These are phyloP conservation scores for Montipora foliosa DNA, from an alignment of 64 coral and sea anemone species.

Conservation along the genomic window DNA sequence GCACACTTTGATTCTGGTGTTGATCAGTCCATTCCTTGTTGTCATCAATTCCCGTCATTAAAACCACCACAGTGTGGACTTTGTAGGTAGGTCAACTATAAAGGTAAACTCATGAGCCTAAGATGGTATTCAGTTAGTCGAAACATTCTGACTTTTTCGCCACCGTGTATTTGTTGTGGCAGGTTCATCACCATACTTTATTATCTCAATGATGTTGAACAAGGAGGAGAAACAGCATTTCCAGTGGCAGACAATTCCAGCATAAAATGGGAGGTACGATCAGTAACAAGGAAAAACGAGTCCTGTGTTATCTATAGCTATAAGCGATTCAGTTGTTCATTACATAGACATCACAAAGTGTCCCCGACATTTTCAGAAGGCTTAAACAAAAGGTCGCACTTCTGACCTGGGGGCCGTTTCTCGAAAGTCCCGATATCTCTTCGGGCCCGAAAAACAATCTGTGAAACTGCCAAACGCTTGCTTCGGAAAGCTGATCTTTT, in stretches of 20 bases:
- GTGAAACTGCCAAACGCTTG: no score
- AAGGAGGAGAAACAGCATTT: conserved; percentile 66
- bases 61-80: conserved; percentile 45
- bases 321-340: no score
- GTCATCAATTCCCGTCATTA: conserved; percentile 49
- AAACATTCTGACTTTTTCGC: background rate
- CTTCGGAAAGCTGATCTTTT: no score
- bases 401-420: no score
- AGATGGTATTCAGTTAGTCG: background rate
- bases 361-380: no score
- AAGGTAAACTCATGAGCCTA: background rate
- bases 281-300: background rate
- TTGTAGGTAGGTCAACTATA: conserved; percentile 53
- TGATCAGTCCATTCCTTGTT: conserved; percentile 46
- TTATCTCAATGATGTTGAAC: conserved; percentile 67
- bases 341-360: no score
- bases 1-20: conserved; percentile 80
- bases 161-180: background rate
- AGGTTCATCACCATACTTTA: conserved; percentile 69
- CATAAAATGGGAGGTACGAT: conserved; percentile 16
- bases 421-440: no score
- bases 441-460: no score
- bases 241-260: conserved; percentile 28
- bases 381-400: no score
- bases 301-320: no score